Conservation (phyloP, 1,140 invertebrate species). For the Drosophila bocki region DNA sequence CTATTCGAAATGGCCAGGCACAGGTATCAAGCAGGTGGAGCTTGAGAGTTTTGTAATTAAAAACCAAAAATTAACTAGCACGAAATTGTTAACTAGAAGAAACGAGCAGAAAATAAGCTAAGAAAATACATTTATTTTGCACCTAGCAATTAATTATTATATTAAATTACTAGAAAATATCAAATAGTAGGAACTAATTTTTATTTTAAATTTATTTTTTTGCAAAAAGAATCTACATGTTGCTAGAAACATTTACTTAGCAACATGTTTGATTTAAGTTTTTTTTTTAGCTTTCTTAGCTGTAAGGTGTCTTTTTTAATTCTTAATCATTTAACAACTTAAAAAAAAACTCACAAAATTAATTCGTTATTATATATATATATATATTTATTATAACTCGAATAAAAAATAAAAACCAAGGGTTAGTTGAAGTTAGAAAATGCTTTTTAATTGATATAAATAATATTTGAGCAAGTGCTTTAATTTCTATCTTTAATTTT, state of each 20-base stretch:
- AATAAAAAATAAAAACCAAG: not conserved
- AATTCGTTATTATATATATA: not conserved
- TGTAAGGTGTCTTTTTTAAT: not conserved
- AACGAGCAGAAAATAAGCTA: not conserved
- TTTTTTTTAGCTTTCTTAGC: not conserved
- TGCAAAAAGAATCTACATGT: too few relatives aligned
- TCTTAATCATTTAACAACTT: too few relatives aligned
- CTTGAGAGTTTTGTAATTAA: not conserved
- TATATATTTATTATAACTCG: not conserved
- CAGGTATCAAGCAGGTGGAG: not conserved
- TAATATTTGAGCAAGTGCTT: not conserved
- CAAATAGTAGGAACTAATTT: too few relatives aligned
- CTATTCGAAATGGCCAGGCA: constrained; percentile 32
- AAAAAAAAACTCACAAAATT: too few relatives aligned
- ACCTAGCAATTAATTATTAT: too few relatives aligned
- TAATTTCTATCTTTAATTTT: not conserved
- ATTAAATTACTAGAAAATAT: not conserved
- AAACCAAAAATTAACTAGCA: constrained; percentile 1
- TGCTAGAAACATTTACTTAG: too few relatives aligned
- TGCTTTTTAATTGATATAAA: not conserved
- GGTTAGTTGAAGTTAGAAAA: not conserved
- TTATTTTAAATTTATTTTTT: too few relatives aligned
- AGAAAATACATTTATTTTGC: not conserved
- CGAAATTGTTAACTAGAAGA: not conserved
- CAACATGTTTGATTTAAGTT: not conserved